These are phyloP conservation scores for Gobio occitaniae DNA, from an alignment of 2,797 vertebrate genomes.

Conservation along the genomic window DNA sequence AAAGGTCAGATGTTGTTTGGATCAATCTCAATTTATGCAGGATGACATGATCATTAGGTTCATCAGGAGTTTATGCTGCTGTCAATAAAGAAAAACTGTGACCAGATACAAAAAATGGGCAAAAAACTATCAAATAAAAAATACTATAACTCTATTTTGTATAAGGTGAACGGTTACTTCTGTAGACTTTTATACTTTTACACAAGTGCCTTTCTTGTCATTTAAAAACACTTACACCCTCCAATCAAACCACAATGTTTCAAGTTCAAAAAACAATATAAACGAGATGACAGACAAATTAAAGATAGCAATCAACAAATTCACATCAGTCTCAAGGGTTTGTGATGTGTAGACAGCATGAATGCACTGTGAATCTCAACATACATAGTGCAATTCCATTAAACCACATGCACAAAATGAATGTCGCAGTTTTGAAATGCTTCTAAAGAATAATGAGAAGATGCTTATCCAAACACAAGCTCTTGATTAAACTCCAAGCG, in stretches of 20 bases:
- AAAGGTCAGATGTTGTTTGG: not conserved
- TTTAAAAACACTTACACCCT: not conserved
- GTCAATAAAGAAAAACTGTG: not conserved
- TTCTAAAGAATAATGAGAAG: slow-evolving; percentile 10
- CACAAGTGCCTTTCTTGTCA: not conserved
- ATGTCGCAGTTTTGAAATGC: not conserved
- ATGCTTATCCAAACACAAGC: slow-evolving; percentile 68
- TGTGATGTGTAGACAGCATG: not conserved
- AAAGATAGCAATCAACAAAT: not conserved
- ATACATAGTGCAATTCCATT: slow-evolving; percentile 2
- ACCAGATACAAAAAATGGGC: not conserved
- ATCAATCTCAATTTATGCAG: not conserved
- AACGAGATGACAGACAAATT: not conserved
- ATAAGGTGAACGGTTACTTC: not conserved
- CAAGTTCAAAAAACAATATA: not conserved
- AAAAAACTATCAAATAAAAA: too few species aligned
- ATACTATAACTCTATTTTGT: too few species aligned
- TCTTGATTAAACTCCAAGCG: slow-evolving; percentile 57
- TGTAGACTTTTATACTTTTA: not conserved
- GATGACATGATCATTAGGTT: not conserved
- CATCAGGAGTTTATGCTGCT: not conserved
- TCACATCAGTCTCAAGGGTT: not conserved
- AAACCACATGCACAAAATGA: not conserved
- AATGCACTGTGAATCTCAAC: not conserved
- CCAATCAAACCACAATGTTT: not conserved